Evolutionary conservation across 2,888 invertebrate genomes (phyloP).

Genomic region (Cephus pygmeus): DNA sequence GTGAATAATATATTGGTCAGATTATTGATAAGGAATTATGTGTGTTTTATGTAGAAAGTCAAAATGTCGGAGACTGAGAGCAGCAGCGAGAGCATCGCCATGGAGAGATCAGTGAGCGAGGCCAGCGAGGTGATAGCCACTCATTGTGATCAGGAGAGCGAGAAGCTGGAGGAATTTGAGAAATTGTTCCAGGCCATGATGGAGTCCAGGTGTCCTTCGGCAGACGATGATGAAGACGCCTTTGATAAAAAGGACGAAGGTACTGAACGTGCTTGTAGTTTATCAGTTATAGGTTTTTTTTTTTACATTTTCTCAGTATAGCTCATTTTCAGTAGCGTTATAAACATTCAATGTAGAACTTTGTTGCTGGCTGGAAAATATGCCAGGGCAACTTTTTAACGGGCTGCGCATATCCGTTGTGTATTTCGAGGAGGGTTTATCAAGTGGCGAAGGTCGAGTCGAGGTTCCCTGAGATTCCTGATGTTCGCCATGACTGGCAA

Average conservation of each 20-base stretch:
- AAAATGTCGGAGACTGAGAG: constrained; percentile 53
- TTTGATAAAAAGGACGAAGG: constrained; percentile 4
- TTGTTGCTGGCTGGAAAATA: not conserved
- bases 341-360: too few species aligned
- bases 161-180: constrained; percentile 60
- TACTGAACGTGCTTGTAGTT: not conserved
- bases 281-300: too few species aligned
- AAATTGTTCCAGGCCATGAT: constrained; percentile 58
- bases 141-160: constrained; percentile 31
- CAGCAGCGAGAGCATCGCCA: constrained; percentile 33
- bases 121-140: constrained; percentile 21
- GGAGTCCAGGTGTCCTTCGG: constrained; percentile 47
- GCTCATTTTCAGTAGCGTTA: not conserved
- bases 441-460: constrained; percentile 18
- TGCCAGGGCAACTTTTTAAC: constrained; percentile 10
- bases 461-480: not conserved
- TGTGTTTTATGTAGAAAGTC: not conserved
- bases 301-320: not conserved
- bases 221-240: constrained; percentile 41
- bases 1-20: too few species aligned
- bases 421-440: constrained; percentile 21
- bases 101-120: constrained; percentile 21
- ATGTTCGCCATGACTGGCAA: constrained; percentile 14
- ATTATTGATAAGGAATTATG: not conserved
- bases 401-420: not conserved